These are phyloP conservation scores for Sarcophaga rosellei DNA, from an alignment of 2,888 invertebrate species.

Conservation along the genomic window DNA sequence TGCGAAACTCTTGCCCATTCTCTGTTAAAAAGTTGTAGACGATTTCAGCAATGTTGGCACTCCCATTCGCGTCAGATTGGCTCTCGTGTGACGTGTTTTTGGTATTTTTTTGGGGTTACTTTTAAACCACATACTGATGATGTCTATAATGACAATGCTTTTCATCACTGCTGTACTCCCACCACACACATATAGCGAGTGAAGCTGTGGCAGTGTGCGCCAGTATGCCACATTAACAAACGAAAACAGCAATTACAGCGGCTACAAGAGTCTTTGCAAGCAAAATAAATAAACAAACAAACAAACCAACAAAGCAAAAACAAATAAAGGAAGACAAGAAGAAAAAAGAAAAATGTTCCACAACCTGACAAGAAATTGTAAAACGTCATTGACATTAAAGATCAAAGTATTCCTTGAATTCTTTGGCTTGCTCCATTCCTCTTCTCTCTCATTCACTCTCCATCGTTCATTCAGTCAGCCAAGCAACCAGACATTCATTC, in stretches of 20 bases:
- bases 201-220: not conserved
- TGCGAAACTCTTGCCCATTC: too few relatives aligned
- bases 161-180: slow-evolving; percentile 44
- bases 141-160: slow-evolving; percentile 58
- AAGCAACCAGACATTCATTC: not conserved
- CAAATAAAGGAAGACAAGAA: not conserved
- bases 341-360: slow-evolving; percentile 26
- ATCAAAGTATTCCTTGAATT: slow-evolving; percentile 53
- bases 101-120: slow-evolving; percentile 23
- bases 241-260: not conserved
- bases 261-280: not conserved
- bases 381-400: slow-evolving; percentile 64
- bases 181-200: slow-evolving; percentile 5
- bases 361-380: slow-evolving; percentile 62
- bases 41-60: not conserved
- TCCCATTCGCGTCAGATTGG: not conserved
- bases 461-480: not conserved
- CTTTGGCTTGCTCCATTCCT: not conserved
- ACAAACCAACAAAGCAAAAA: not conserved
- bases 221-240: slow-evolving; percentile 11
- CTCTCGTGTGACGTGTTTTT: not conserved
- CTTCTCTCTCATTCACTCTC: slow-evolving; percentile 4
- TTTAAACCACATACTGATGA: slow-evolving; percentile 41
- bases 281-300: not conserved
- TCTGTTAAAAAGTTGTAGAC: too few relatives aligned